These are phyloP conservation scores for Etheostoma perlongum DNA, from an alignment of 2,797 vertebrate genomes.

Conservation along the genomic window DNA sequence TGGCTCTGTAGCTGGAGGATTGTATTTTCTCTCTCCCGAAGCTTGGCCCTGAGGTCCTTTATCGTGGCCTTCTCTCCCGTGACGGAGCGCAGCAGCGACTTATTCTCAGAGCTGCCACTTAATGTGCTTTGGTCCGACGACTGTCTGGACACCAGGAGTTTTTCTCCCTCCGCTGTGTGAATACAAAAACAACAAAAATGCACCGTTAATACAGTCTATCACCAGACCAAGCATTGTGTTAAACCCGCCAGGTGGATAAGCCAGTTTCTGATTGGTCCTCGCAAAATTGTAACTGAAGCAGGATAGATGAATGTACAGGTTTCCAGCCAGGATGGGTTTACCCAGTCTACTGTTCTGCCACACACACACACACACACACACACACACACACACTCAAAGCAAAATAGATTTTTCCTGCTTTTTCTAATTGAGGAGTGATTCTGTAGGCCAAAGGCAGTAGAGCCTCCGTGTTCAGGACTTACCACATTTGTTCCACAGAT, in stretches of 20 bases:
- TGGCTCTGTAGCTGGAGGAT: background rate
- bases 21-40: background rate
- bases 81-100: rapidly evolving
- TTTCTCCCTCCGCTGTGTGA: background rate
- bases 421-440: no score
- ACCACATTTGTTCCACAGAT: conserved; percentile 6
- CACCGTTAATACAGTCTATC: background rate
- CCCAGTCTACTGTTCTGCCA: no score
- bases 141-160: rapidly evolving
- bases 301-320: no score
- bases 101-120: rapidly evolving
- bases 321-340: no score
- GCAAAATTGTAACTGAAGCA: no score
- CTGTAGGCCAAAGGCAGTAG: background rate
- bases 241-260: no score
- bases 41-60: background rate
- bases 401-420: no score
- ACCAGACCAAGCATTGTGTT: background rate
- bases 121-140: background rate
- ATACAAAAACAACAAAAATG: background rate
- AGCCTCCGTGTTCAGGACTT: background rate
- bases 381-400: no score
- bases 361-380: no score
- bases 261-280: no score
- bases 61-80: rapidly evolving